Base-by-base conservation (phyloP, 2,888 invertebrate species). In the Lamellibrachia columna region DNA sequence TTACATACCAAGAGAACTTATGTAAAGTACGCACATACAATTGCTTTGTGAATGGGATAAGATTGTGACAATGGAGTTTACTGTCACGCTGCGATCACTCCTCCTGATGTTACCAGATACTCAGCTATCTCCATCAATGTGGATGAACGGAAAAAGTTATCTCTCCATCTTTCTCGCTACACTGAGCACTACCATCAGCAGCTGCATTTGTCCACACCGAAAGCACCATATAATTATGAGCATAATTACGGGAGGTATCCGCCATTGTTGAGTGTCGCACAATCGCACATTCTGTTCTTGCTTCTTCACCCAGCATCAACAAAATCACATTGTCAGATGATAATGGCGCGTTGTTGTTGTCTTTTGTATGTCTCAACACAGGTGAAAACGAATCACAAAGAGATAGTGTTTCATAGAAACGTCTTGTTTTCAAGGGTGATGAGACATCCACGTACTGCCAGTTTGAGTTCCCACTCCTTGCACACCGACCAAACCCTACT, bases 81-180 rank as follows among this genome's bases (percentile, higher is more conserved):
- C 75, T 75, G 75, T 75, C 75, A 75, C 15, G 75, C 3, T n/a
- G 4, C 6, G 75, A 75, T 75, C 75, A n/a, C 22, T n/a, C 6
- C 75, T 75, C 15, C 75, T 22, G 75, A 75, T 75, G 75, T 75
- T n/a, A 75, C 75, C 22, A 75, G 75, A 75, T 75, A 75, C 75
- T 3, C 75, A n/a, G n/a, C 75, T 75, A 75, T 75, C 75, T 75
- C 22, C 75, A 15, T n/a, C 75, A 75, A 75, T 75, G n/a, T n/a
- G 22, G 75, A 75, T 75, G 75, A 75, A 75, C 75, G n/a, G 75
- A 75, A 75, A 75, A 75, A 75, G 75, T 75, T 75, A 75, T 75
- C 75, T 75, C 75, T 75, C 15, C 75, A 75, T 75, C 75, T 75
- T 22, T 75, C 75, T 75, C n/a, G 75, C 75, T n/a, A 22, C 3